Conservation (phyloP, 2,888 invertebrate genomes). For the Pheosia gnoma region DNA sequence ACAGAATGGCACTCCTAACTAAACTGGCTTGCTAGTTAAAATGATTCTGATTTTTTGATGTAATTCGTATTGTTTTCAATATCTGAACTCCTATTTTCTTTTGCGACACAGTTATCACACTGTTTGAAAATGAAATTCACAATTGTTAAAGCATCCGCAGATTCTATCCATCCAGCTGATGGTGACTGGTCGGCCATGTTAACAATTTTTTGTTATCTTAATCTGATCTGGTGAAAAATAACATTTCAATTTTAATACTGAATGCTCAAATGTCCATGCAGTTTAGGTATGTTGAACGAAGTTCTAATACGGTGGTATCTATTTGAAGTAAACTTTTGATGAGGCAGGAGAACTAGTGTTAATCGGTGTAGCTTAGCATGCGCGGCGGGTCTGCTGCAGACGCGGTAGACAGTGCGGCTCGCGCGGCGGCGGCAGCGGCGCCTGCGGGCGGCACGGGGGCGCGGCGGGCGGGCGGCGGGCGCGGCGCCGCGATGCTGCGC, state of each 20-base stretch:
- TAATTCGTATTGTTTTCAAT: no score
- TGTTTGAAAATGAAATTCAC: no score
- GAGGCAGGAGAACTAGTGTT: conserved; percentile 23
- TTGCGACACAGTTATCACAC: no score
- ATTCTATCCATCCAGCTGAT: no score
- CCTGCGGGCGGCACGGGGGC: conserved; percentile 53
- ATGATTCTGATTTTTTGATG: no score
- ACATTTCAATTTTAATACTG: background rate
- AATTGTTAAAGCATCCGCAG: no score
- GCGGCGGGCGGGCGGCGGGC: conserved; percentile 73
- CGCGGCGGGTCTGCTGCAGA: conserved; percentile 64
- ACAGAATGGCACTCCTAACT: no score
- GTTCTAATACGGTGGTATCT: conserved; percentile 12
- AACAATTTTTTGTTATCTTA: no score
- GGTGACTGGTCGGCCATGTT: no score
- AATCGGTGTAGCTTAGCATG: conserved; percentile 25
- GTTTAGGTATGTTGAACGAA: conserved; percentile 1
- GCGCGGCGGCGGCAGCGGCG: conserved; percentile 56
- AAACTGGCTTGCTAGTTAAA: no score
- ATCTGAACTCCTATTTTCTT: no score
- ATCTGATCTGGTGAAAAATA: background rate
- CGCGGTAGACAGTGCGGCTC: conserved; percentile 74
- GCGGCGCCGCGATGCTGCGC: conserved; percentile 86
- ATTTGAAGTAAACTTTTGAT: conserved; percentile 21
- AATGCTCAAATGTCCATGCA: background rate